Evolutionary conservation across 2,888 invertebrate species (phyloP).

Genomic region (Rhingia campestris): DNA sequence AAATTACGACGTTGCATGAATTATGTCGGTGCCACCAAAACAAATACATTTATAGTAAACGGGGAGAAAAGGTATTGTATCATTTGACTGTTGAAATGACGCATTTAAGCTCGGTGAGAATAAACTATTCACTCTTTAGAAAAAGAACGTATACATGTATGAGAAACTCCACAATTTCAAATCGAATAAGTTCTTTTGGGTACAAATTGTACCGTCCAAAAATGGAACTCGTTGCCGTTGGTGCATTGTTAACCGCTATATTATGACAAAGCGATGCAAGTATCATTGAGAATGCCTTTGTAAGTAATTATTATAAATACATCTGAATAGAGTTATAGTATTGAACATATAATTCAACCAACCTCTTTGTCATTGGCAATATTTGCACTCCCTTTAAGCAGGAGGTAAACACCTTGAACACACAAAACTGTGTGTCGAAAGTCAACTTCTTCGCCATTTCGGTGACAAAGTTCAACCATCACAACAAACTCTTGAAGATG

Average conservation of each 20-base stretch:
- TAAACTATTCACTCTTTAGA: too few species aligned
- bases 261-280: slow-evolving; percentile 24
- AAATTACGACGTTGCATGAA: too few species aligned
- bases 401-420: slow-evolving; percentile 13
- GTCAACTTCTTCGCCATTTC: neutral
- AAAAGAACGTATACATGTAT: too few species aligned
- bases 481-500: slow-evolving; percentile 17
- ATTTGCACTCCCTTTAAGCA: slow-evolving; percentile 7
- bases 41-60: too few species aligned
- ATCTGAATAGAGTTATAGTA: neutral
- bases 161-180: slow-evolving; percentile 25
- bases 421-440: slow-evolving; percentile 3
- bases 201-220: slow-evolving; percentile 37
- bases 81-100: too few species aligned
- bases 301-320: too few species aligned
- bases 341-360: too few species aligned
- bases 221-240: slow-evolving; percentile 10
- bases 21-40: too few species aligned
- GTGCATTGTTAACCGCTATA: neutral
- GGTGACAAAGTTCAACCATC: slow-evolving; percentile 37
- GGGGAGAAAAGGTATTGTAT: too few species aligned
- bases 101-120: too few species aligned
- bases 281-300: slow-evolving; percentile 29
- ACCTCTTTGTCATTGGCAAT: slow-evolving; percentile 11
- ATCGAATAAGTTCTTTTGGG: slow-evolving; percentile 23